A percentile compares a stretch with the other conserved stretches of the same genome.
Conservation (phyloP, 2,113 vertebrate species). For the Lamprologus callipterus region DNA sequence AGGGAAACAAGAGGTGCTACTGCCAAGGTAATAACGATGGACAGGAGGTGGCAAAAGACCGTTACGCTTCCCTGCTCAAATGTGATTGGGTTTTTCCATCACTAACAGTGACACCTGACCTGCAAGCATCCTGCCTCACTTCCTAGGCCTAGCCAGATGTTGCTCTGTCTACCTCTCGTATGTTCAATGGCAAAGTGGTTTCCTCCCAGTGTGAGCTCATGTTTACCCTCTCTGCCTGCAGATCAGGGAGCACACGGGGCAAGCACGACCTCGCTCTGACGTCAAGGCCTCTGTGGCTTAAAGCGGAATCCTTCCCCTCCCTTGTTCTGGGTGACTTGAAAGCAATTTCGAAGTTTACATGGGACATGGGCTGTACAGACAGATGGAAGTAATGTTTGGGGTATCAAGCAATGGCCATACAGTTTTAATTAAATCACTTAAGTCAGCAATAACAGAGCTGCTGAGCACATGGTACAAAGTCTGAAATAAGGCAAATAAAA, state of each 20-base stretch:
- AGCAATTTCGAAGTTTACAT: constrained; percentile 30
- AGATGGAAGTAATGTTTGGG: constrained; percentile 14
- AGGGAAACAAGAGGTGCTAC: constrained; percentile 20
- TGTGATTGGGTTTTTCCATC: constrained; percentile 39
- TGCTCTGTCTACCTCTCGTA: constrained; percentile 6
- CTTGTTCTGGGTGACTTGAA: constrained; percentile 51
- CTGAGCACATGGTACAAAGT: neutral
- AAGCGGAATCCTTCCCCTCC: neutral
- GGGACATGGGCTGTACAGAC: constrained; percentile 15
- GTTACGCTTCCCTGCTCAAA: neutral
- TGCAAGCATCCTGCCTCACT: constrained; percentile 42
- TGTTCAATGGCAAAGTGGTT: constrained; percentile 36
- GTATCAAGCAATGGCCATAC: constrained; percentile 4
- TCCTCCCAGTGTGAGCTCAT: constrained; percentile 54
- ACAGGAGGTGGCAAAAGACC: neutral
- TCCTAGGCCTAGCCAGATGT: constrained; percentile 55
- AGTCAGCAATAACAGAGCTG: neutral
- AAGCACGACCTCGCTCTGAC: constrained; percentile 12
- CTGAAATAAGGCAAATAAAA: neutral
- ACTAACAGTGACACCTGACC: constrained; percentile 50
- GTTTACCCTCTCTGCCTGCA: constrained; percentile 2
- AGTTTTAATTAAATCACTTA: constrained; percentile 28
- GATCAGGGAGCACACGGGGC: constrained; percentile 3
- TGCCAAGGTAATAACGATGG: constrained; percentile 25
- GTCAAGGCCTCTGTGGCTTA: constrained; percentile 15